Conservation (phyloP, 2,888 invertebrate species). For the Morpho achilles region DNA sequence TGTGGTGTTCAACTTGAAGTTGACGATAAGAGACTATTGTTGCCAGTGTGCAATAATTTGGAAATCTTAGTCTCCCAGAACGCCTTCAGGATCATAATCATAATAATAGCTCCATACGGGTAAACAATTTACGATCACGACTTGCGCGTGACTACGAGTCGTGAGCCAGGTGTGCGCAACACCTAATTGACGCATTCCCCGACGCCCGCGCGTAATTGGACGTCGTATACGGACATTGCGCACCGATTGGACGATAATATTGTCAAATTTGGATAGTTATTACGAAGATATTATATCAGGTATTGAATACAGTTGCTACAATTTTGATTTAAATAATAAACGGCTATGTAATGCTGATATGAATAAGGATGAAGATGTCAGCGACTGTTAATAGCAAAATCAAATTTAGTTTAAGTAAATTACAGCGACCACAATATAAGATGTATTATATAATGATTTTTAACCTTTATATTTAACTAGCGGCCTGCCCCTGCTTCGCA, state of each 20-base stretch:
- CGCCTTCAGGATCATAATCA: slow-evolving; percentile 3
- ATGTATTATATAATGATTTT: too few relatives aligned
- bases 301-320: not conserved
- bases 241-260: slow-evolving; percentile 59
- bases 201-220: slow-evolving; percentile 70
- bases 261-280: slow-evolving; percentile 38
- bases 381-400: too few relatives aligned
- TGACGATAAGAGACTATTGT: not conserved
- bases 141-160: slow-evolving; percentile 63
- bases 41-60: not conserved
- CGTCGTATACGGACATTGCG: slow-evolving; percentile 64
- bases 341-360: too few relatives aligned
- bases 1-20: too few relatives aligned
- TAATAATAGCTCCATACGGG: slow-evolving; percentile 30
- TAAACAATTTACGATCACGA: slow-evolving; percentile 56
- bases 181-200: slow-evolving; percentile 69
- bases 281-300: slow-evolving; percentile 3
- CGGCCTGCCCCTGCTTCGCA: too few relatives aligned
- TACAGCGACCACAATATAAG: too few relatives aligned
- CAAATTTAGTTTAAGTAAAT: too few relatives aligned
- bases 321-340: too few relatives aligned
- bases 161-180: slow-evolving; percentile 69
- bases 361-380: too few relatives aligned
- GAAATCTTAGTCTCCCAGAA: slow-evolving; percentile 3
- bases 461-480: too few relatives aligned